Percentiles rank a stretch among this genome's conserved stretches.
phyloP scores from a whole-genome alignment of 1,140 invertebrate species.

The Cyphomyrmex costatus region DNA sequence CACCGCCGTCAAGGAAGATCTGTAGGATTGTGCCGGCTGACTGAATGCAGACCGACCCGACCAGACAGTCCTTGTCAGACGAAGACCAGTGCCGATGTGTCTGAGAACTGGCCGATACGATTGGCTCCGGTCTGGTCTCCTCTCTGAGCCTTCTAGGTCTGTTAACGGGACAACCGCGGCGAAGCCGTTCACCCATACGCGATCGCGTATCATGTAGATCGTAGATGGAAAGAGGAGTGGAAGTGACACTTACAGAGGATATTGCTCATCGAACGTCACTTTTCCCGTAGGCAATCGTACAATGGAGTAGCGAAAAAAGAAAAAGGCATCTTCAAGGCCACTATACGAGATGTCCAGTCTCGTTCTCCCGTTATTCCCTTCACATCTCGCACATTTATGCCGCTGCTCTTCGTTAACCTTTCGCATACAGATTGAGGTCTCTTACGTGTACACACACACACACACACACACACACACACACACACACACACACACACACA shows the following conservation, averaged over 20 bases:
- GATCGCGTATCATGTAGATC: slow-evolving; percentile 52
- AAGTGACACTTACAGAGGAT: slow-evolving; percentile 18
- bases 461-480: no score
- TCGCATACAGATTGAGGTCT: slow-evolving; percentile 2
- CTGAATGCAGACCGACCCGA: slow-evolving; percentile 36
- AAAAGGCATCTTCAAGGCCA: slow-evolving; percentile 55
- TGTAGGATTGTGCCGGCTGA: slow-evolving; percentile 64
- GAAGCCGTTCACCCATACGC: slow-evolving; percentile 70
- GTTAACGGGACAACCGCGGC: slow-evolving; percentile 83
- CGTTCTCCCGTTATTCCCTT: neutral
- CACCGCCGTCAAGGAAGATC: neutral
- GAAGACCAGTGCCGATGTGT: slow-evolving; percentile 71
- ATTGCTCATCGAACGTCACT: slow-evolving; percentile 63
- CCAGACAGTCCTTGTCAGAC: slow-evolving; percentile 53
- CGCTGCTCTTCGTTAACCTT: slow-evolving; percentile 43
- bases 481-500: no score
- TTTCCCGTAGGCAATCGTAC: slow-evolving; percentile 48
- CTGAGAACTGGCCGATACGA: slow-evolving; percentile 65
- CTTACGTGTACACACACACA: neutral
- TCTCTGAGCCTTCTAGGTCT: slow-evolving; percentile 83
- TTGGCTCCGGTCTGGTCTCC: slow-evolving; percentile 66
- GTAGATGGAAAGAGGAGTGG: neutral
- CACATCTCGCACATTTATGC: neutral
- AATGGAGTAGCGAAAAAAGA: neutral
- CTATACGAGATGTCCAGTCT: neutral